Percentiles rank a stretch among this genome's conserved stretches.
Conservation (phyloP, 2,888 invertebrate species). For the Amphipyra tragopoginis region DNA sequence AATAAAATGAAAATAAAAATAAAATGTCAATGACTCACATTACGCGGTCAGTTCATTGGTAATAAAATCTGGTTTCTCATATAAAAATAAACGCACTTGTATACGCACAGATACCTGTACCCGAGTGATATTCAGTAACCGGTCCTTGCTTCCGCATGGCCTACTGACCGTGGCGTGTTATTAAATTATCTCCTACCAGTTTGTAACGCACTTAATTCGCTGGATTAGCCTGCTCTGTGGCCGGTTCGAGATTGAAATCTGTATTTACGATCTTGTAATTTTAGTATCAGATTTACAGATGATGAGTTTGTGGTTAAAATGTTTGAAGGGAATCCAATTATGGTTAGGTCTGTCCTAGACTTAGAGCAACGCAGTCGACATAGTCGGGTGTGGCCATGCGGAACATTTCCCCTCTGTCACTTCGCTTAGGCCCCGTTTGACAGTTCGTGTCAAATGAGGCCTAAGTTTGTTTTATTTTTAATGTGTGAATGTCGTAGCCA, state of each 20-base stretch:
- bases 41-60: constrained; percentile 30
- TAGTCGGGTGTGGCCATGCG: no score
- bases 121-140: constrained; percentile 42
- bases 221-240: constrained; percentile 26
- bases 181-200: constrained; percentile 43
- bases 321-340: not conserved
- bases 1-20: not conserved
- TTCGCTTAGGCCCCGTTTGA: no score
- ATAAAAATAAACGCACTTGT: constrained; percentile 31
- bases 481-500: no score
- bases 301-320: not conserved
- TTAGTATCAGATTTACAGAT: not conserved
- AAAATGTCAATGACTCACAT: constrained; percentile 2
- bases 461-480: no score
- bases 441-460: no score
- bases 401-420: no score
- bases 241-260: constrained; percentile 18
- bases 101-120: constrained; percentile 26
- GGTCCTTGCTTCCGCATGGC: constrained; percentile 62
- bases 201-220: constrained; percentile 36
- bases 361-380: no score
- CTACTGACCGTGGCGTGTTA: constrained; percentile 61
- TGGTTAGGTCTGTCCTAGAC: not conserved
- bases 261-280: constrained; percentile 12
- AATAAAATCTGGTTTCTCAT: constrained; percentile 37